Percentiles rank a stretch among this genome's conserved stretches.
phyloP scores from a whole-genome alignment of 2,797 vertebrate genomes.

The Otolemur crassicaudatus region DNA sequence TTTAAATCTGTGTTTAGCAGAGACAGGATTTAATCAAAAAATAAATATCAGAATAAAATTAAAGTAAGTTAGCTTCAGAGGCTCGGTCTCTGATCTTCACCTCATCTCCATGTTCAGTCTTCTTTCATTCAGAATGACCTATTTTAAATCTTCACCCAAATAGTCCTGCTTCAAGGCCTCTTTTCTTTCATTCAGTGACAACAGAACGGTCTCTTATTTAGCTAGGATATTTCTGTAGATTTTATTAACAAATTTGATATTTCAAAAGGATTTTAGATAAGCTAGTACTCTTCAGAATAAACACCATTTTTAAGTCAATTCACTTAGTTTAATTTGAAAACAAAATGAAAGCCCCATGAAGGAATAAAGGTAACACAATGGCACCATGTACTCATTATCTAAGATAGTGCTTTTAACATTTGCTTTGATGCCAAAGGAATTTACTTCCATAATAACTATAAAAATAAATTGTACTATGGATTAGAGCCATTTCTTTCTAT shows the following conservation, averaged over 20 bases:
- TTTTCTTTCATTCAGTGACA: neutral
- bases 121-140: neutral
- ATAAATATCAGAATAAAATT: neutral
- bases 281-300: neutral
- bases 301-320: neutral
- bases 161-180: neutral
- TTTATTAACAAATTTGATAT: conserved; percentile 1
- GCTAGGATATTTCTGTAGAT: neutral
- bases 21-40: neutral
- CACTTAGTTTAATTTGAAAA: neutral
- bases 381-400: neutral
- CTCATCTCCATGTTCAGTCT: neutral
- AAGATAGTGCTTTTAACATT: conserved; percentile 40
- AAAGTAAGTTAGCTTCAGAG: neutral
- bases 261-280: conserved; percentile 19
- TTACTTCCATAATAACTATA: neutral
- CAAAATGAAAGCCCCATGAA: neutral
- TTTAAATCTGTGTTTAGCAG: neutral
- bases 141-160: neutral
- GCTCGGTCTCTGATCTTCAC: neutral
- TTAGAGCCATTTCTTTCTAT: neutral
- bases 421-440: conserved; percentile 32
- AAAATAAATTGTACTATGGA: neutral
- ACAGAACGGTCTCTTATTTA: neutral
- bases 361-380: neutral